Evolutionary conservation across 2,113 vertebrate genomes (phyloP).

Genomic region (Carollia perspicillata): DNA sequence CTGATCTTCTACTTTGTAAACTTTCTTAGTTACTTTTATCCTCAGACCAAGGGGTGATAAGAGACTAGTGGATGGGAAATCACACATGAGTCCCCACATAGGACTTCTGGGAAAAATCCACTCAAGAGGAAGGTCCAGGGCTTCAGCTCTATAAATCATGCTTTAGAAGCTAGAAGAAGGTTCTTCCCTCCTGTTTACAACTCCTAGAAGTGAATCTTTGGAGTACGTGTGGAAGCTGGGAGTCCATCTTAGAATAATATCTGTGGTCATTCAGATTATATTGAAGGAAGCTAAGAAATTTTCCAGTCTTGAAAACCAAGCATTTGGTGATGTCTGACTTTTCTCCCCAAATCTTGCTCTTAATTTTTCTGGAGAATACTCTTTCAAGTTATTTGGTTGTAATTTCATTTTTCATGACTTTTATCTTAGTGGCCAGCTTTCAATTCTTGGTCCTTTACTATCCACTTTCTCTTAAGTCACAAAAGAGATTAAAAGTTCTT

Average conservation of each 20-base stretch:
- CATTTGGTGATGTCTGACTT: neutral
- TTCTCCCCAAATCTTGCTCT: neutral
- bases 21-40: constrained; percentile 21
- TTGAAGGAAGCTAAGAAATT: neutral
- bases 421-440: neutral
- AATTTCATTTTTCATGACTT: neutral
- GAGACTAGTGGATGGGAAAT: neutral
- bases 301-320: neutral
- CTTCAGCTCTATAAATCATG: neutral
- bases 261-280: neutral
- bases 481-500: neutral
- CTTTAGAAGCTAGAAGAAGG: neutral
- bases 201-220: neutral
- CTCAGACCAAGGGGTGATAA: neutral
- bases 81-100: neutral
- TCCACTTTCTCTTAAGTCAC: neutral
- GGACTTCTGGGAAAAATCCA: neutral
- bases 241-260: neutral
- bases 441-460: neutral
- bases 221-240: neutral
- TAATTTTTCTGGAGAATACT: neutral
- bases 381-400: neutral
- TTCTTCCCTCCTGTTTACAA: neutral
- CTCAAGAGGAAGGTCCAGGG: neutral
- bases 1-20: constrained; percentile 15